These are phyloP conservation scores for Hassar affinis DNA, from an alignment of 2,113 vertebrate genomes.

Conservation along the genomic window DNA sequence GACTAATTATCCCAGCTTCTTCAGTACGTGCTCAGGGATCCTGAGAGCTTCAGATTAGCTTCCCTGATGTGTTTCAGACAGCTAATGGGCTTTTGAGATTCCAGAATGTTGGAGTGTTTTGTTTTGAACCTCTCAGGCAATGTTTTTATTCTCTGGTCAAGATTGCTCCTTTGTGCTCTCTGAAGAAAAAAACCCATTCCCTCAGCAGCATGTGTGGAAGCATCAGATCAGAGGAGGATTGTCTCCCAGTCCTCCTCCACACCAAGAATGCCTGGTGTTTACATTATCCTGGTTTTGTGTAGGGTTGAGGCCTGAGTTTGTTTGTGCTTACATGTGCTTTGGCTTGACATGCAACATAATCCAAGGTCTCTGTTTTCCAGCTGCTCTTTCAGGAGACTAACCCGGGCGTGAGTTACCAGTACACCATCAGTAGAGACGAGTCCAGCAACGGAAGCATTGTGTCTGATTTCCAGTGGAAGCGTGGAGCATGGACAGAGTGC, in stretches of 20 bases:
- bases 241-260: background rate
- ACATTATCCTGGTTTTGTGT: background rate
- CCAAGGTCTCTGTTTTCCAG: constrained; percentile 63
- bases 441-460: constrained; percentile 49
- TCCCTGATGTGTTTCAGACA: background rate
- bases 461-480: constrained; percentile 82
- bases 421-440: constrained; percentile 80
- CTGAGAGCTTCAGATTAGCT: background rate
- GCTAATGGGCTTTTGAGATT: background rate
- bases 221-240: background rate
- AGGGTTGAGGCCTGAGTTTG: background rate
- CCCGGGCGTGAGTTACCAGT: constrained; percentile 88
- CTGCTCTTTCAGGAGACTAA: constrained; percentile 93
- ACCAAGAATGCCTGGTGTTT: constrained; percentile 13
- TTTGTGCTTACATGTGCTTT: background rate
- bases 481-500: constrained; percentile 86
- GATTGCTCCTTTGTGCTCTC: background rate
- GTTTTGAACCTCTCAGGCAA: background rate
- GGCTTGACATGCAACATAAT: background rate
- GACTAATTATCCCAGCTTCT: constrained; percentile 17
- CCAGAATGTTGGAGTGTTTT: background rate
- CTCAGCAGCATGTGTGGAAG: background rate
- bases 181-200: background rate
- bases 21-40: background rate
- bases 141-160: background rate